Percentiles rank a stretch among this genome's conserved stretches.
Conservation (phyloP, 2,113 vertebrate species). For the Neolamprologus toae region DNA sequence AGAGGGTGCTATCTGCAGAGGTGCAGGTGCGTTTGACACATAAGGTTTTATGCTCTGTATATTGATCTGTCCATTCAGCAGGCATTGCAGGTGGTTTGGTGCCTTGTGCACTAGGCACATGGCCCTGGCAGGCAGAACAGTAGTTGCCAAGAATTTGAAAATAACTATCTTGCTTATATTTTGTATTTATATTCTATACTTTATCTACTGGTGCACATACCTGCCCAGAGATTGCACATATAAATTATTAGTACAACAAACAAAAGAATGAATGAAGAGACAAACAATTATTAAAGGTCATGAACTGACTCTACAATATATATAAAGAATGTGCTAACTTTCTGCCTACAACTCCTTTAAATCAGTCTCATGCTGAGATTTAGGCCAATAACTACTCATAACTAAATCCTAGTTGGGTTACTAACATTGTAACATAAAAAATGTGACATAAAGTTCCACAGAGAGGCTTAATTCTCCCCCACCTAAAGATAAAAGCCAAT, state of each 20-base stretch:
- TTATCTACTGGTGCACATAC: background rate
- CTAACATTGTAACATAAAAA: background rate
- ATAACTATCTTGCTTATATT: background rate
- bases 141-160: background rate
- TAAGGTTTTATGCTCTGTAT: background rate
- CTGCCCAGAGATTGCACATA: background rate
- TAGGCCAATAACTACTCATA: background rate
- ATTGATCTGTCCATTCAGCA: background rate
- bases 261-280: background rate
- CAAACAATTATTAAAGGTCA: background rate
- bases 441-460: background rate
- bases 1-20: background rate
- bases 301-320: background rate
- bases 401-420: background rate
- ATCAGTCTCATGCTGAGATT: background rate
- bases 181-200: background rate
- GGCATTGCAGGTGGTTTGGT: background rate
- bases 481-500: background rate
- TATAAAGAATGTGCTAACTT: background rate
- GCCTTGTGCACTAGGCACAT: background rate
- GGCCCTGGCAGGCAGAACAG: background rate
- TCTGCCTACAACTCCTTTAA: background rate
- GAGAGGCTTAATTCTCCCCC: rapidly evolving
- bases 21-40: background rate
- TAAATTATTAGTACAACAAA: background rate